These are phyloP conservation scores for Neuroscelio doddi DNA, from an alignment of 2,888 invertebrate species.

Conservation along the genomic window DNA sequence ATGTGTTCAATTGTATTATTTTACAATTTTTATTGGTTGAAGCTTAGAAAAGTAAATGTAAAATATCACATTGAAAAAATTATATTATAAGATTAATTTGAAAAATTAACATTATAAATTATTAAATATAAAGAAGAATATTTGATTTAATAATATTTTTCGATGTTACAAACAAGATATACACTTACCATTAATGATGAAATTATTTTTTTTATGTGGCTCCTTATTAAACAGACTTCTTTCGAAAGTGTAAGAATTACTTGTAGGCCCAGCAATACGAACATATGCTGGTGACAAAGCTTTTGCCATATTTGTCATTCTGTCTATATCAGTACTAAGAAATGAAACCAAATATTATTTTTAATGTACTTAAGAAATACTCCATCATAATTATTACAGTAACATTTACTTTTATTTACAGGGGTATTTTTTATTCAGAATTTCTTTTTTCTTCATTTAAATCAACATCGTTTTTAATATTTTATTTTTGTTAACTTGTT, in stretches of 20 bases:
- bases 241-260: conserved; percentile 68
- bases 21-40: too few relatives aligned
- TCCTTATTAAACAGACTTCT: conserved; percentile 45
- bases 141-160: neutral
- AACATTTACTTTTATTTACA: too few relatives aligned
- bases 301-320: conserved; percentile 77
- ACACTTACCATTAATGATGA: conserved; percentile 63
- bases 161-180: neutral
- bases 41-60: too few relatives aligned
- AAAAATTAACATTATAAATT: too few relatives aligned
- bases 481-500: too few relatives aligned
- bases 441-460: too few relatives aligned
- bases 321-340: conserved; percentile 52
- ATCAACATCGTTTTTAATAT: too few relatives aligned
- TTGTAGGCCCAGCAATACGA: conserved; percentile 81
- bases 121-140: neutral
- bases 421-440: neutral
- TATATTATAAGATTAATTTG: too few relatives aligned
- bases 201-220: conserved; percentile 44
- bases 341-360: neutral
- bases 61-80: too few relatives aligned
- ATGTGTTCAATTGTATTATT: too few relatives aligned
- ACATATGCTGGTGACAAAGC: conserved; percentile 82
- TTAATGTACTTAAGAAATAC: too few relatives aligned
- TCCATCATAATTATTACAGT: too few relatives aligned